A percentile compares a stretch with the other conserved stretches of the same genome.
Evolutionary conservation across 2,797 vertebrate genomes (phyloP).

Genomic region (Gila robusta): DNA sequence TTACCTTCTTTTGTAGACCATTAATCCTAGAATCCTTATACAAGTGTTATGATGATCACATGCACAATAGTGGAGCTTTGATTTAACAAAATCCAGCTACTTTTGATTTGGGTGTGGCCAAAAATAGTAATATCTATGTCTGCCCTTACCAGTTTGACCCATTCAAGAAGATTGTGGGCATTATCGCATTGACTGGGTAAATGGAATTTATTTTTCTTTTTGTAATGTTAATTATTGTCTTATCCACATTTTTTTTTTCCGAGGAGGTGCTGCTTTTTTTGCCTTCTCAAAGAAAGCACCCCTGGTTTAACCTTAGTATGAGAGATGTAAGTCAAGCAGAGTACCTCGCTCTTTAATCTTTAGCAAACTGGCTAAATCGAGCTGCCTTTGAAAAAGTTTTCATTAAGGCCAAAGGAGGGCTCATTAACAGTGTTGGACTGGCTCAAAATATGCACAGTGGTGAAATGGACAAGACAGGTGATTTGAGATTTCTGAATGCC

Average conservation of each 20-base stretch:
- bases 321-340: constrained; percentile 45
- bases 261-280: neutral
- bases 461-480: constrained; percentile 53
- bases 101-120: neutral
- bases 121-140: neutral
- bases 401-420: constrained; percentile 58
- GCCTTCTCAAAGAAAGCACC: neutral
- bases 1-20: neutral
- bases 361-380: constrained; percentile 57
- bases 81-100: neutral
- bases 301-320: neutral
- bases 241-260: neutral
- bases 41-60: neutral
- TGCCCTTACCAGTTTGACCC: neutral
- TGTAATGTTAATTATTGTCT: neutral
- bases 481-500: constrained; percentile 51
- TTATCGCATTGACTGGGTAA: neutral
- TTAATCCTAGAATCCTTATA: neutral
- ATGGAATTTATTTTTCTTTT: neutral
- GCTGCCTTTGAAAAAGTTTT: constrained; percentile 62
- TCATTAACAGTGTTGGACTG: constrained; percentile 56
- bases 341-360: constrained; percentile 58
- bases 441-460: constrained; percentile 56
- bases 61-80: neutral
- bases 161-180: neutral